These are phyloP conservation scores for Ditylenchus weischeri DNA, from an alignment of 2,888 invertebrate genomes.

Conservation along the genomic window DNA sequence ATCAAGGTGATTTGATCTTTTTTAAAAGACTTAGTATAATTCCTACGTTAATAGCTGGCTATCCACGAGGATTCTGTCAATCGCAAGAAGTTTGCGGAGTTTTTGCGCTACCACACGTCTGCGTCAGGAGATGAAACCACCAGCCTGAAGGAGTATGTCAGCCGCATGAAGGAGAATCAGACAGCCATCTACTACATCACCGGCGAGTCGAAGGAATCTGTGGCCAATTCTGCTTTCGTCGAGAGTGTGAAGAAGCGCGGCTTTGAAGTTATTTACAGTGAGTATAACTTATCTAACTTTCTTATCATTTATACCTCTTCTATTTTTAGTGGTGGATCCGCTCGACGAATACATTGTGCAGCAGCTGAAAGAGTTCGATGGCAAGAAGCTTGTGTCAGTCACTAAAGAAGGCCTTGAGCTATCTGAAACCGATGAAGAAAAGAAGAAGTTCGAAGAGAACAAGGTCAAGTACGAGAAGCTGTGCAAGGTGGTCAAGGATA, in stretches of 20 bases:
- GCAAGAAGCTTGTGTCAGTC: no score
- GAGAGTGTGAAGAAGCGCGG: constrained; percentile 96
- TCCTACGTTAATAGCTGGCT: constrained; percentile 88
- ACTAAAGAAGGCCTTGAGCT: no score
- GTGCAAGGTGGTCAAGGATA: no score
- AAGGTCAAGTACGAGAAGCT: no score
- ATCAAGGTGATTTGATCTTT: constrained; percentile 89
- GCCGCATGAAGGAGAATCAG: constrained; percentile 98
- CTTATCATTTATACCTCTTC: no score
- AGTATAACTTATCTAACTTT: no score
- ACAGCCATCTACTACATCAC: constrained; percentile 99
- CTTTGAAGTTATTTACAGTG: constrained; percentile 82
- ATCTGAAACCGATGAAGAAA: no score
- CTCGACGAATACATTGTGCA: no score
- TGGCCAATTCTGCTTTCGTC: constrained; percentile 88
- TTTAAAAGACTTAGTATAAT: constrained; percentile 79
- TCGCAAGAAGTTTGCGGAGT: constrained; percentile 80
- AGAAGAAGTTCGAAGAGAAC: no score
- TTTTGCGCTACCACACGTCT: constrained; percentile 87
- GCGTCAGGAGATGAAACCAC: constrained; percentile 89
- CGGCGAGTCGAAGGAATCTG: constrained; percentile 66
- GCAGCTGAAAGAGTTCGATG: no score
- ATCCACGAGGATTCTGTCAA: constrained; percentile 91
- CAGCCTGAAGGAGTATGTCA: constrained; percentile 90
- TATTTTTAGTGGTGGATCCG: constrained; percentile 77